Evolutionary conservation across 1,140 invertebrate species (phyloP).

Genomic region (Batillaria attramentaria): DNA sequence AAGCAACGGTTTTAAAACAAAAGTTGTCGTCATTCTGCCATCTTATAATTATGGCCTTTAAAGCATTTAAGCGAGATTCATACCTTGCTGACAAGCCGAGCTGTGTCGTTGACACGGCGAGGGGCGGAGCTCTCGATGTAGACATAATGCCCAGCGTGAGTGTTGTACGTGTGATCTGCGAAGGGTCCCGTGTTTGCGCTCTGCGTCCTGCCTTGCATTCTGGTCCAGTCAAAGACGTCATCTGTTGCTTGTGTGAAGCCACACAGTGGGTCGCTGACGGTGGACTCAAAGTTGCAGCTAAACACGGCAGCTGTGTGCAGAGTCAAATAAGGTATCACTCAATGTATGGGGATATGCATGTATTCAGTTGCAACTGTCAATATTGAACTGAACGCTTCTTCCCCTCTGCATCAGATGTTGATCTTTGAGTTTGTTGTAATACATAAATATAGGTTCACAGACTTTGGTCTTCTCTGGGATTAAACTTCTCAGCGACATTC

Average conservation of each 20-base stretch:
- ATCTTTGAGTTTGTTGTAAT: neutral
- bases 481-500: too few species aligned
- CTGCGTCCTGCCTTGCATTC: slow-evolving; percentile 35
- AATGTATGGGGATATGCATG: neutral
- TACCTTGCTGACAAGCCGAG: slow-evolving; percentile 60
- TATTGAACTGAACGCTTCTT: neutral
- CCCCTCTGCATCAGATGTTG: neutral
- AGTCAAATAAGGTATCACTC: neutral
- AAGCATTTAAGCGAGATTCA: too few species aligned
- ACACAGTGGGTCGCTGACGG: neutral
- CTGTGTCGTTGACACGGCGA: slow-evolving; percentile 76
- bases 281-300: slow-evolving; percentile 27
- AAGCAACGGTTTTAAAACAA: too few species aligned
- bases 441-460: neutral
- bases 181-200: slow-evolving; percentile 57
- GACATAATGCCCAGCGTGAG: slow-evolving; percentile 78
- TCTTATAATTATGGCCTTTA: too few species aligned
- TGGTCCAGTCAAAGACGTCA: slow-evolving; percentile 15
- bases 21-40: too few species aligned
- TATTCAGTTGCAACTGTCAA: neutral
- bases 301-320: neutral
- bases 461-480: too few species aligned
- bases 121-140: slow-evolving; percentile 82
- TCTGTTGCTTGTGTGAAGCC: slow-evolving; percentile 16
- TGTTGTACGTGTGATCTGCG: slow-evolving; percentile 64